Evolutionary conservation across 2,888 invertebrate species (phyloP), one percentile per base, ranked within the genome.

Genomic region (Tribolium freemani): DNA sequence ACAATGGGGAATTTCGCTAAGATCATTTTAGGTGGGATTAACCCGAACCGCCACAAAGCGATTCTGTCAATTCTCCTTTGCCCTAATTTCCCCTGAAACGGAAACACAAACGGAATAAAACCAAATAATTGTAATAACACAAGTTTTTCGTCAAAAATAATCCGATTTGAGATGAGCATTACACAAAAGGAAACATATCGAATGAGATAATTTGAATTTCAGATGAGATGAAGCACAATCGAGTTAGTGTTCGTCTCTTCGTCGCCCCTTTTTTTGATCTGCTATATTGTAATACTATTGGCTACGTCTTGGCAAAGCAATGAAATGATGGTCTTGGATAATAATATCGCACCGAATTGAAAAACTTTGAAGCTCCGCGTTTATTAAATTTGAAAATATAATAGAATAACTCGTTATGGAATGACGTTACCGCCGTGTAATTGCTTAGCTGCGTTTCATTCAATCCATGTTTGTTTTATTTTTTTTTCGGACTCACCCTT

Each of bases 141-240:
- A 64, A 64, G 64, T 64, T 68, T 67, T 57, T 57, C 68, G 68
- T 45, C 50, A 44, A 51, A 67, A 53, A 69, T 69, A 69, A 69
- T 69, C 60, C 60, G 53, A 69, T 69, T 69, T 54, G 60, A 60
- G 60, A 69, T 69, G 60, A 69, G 53, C 46, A 60, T 60, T 69
- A 60, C 73, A 72, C 73, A 73, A 74, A 77, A 76, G 67, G 68
- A 76, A 75, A 72, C 75, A 70, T 75, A 75, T 72, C 71, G 61
- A 71, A 70, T 73, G 74, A 72, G 68, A 61, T 73, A 58, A 76
- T 77, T 76, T 77, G 76, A 77, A 77, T 70, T 77, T 77, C 76
- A 76, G 64, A 77, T 77, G 75, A 77, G 73, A 16, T 16, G 16
- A 54, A 76, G 56, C 30, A 67, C 77, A 77, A 77, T 77, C 74